Evolutionary conservation across 2,113 vertebrate species (phyloP), one percentile per base, ranked within the genome.

Genomic region (Arvicanthis niloticus): DNA sequence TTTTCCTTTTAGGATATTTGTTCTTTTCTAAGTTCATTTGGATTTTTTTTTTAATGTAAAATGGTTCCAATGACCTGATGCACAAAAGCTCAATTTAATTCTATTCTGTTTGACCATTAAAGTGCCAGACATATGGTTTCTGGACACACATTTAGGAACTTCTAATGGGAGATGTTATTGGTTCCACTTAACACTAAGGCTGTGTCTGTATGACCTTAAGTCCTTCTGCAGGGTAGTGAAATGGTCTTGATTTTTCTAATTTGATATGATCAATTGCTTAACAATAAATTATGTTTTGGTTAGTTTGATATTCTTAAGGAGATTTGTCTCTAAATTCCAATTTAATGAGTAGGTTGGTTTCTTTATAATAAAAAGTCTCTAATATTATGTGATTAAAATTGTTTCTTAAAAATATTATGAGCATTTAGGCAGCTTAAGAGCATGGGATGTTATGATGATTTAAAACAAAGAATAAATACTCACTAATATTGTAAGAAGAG

Each of bases 241-340:
- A 90, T 70, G 37, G 21, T 58, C 40, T 85, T 58, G 22, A 45
- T 58, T 88, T 42, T n/a, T 88, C 88, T 96, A 60, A 91, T 67
- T 81, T 88, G 22, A 80, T 70, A 65, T 77, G n/a, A 88, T 93
- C 51, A 72, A 22, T 53, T 92, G 45, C 56, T 94, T 72, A 96
- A 73, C 31, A 94, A 70, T 90, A 80, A 88, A 53, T 89, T 65
- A 72, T 9, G 22, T 48, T 91, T 45, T 68, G 7, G 70, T 75
- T 93, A 89, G 82, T 73, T 90, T 88, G 77, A 88, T 92, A 93
- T 81, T 24, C 7, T 76, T 58, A 76, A 67, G 29, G 29, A 91
- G 77, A 73, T 92, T 2, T 86, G 29, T 62, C 13, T 42, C 34
- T 93, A 89, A 92, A 96, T 97, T 96, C 81, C 51, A 88, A 82